phyloP scores from a whole-genome alignment of 2,888 invertebrate genomes.

The Morinoia aosen region DNA sequence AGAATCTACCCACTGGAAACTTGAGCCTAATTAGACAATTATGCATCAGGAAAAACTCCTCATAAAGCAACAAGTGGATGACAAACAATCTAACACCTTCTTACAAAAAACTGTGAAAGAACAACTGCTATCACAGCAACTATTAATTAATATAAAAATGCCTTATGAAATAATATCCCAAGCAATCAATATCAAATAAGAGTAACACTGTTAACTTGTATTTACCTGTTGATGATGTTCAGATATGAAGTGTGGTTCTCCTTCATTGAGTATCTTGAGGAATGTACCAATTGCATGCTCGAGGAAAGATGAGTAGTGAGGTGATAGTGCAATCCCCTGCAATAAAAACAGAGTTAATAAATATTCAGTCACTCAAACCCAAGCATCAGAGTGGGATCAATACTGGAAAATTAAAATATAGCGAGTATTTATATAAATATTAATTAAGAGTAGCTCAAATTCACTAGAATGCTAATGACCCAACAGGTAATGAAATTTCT shows the following conservation, averaged over 20 bases:
- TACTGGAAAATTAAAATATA: neutral
- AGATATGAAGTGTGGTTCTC: slow-evolving; percentile 95
- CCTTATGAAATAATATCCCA: neutral
- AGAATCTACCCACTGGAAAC: too few relatives aligned
- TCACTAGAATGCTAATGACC: neutral
- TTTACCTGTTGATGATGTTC: slow-evolving; percentile 89
- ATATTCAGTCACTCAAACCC: neutral
- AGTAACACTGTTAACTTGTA: neutral
- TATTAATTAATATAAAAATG: neutral
- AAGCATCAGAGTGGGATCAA: neutral
- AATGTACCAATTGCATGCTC: slow-evolving; percentile 93
- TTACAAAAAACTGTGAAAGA: neutral
- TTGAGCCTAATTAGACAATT: too few relatives aligned
- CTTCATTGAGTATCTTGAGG: slow-evolving; percentile 91
- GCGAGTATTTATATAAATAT: neutral
- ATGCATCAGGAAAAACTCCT: too few relatives aligned
- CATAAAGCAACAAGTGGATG: too few relatives aligned
- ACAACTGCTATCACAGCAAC: neutral
- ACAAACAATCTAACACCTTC: neutral
- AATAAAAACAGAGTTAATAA: slow-evolving; percentile 69
- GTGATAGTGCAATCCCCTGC: slow-evolving; percentile 87
- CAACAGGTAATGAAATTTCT: too few relatives aligned
- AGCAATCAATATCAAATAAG: neutral
- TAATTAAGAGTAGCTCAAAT: neutral
- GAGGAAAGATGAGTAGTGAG: slow-evolving; percentile 89